phyloP scores from a whole-genome alignment of 2,113 vertebrate species.

The Pipra filicauda region DNA sequence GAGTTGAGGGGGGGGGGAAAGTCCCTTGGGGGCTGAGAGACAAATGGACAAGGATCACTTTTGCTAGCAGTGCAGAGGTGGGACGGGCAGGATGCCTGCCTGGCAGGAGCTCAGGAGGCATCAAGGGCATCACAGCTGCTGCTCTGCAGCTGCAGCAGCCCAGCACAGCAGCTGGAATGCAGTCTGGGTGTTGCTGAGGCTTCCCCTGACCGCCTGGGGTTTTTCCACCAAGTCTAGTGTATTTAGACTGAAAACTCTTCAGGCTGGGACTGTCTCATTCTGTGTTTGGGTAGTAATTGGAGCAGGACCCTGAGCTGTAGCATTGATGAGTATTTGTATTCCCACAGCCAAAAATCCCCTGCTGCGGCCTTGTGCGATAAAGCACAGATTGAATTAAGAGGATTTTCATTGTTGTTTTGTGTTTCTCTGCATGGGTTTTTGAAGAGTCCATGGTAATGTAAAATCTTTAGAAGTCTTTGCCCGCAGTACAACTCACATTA shows the following conservation, averaged over 20 bases:
- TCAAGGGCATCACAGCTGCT: background rate
- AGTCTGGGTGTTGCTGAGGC: background rate
- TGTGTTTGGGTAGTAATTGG: background rate
- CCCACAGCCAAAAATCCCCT: conserved; percentile 21
- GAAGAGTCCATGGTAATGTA: background rate
- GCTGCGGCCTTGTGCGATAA: background rate
- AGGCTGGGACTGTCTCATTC: background rate
- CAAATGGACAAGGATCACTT: background rate
- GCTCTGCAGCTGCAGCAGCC: background rate
- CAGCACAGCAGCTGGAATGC: background rate
- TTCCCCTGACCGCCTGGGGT: background rate
- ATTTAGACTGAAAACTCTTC: conserved; percentile 8
- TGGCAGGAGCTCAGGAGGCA: background rate
- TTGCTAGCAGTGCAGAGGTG: fast-evolving
- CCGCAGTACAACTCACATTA: background rate
- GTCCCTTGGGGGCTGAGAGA: background rate
- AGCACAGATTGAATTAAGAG: conserved; percentile 45
- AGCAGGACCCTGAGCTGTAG: background rate
- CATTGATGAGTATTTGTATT: conserved; percentile 12
- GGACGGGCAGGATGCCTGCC: background rate
- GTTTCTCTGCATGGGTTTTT: conserved; percentile 4
- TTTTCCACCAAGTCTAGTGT: background rate
- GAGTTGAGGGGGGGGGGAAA: fast-evolving
- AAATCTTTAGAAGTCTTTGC: conserved; percentile 7
- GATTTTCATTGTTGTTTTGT: conserved; percentile 25